These are phyloP conservation scores for Hipposideros armiger DNA, from an alignment of 2,113 vertebrate species.

Conservation along the genomic window DNA sequence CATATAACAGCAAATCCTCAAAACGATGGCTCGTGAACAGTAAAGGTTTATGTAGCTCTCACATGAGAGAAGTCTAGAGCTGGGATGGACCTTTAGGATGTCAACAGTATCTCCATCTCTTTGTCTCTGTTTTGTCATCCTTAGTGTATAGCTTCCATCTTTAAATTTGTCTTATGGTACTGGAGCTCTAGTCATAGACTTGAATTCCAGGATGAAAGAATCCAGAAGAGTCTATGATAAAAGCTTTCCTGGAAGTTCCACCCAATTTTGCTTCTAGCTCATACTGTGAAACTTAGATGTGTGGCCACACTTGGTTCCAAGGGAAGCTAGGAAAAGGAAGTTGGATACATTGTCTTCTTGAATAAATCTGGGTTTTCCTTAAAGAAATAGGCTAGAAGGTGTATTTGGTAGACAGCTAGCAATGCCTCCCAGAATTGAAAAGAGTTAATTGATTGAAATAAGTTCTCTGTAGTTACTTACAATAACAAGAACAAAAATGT, in stretches of 20 bases:
- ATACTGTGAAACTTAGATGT: slow-evolving; percentile 1
- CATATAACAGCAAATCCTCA: not conserved
- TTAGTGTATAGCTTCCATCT: not conserved
- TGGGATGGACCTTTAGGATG: not conserved
- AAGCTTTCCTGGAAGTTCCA: not conserved
- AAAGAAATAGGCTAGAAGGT: not conserved
- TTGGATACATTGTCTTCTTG: not conserved
- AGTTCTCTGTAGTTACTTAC: not conserved
- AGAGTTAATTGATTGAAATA: slow-evolving; percentile 17
- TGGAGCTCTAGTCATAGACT: not conserved
- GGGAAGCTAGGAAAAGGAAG: not conserved
- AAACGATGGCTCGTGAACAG: not conserved
- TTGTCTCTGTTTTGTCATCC: not conserved
- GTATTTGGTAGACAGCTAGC: not conserved
- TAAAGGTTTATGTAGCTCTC: not conserved
- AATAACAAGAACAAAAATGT: slow-evolving; percentile 35
- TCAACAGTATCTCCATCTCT: not conserved
- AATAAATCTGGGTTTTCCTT: slow-evolving; percentile 44
- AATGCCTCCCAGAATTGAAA: not conserved
- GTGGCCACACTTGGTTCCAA: not conserved
- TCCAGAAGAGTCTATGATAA: not conserved
- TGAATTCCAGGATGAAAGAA: slow-evolving; percentile 28
- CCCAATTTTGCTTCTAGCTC: not conserved
- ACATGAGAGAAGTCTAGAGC: not conserved
- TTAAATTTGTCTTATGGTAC: not conserved